Conservation (phyloP, 2,888 invertebrate genomes). For the Carpatolechia fugitivella region DNA sequence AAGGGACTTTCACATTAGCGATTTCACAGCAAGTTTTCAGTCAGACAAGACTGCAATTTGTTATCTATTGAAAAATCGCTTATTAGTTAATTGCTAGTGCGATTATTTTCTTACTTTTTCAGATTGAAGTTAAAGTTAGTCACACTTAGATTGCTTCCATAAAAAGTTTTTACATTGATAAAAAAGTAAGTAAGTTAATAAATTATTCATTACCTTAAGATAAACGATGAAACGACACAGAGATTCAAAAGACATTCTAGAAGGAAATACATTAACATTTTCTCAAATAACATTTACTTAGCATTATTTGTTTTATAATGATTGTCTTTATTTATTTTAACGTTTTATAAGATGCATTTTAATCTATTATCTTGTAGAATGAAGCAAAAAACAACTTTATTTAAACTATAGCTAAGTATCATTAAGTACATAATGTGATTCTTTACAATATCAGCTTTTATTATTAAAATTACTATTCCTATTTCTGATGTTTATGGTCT, state of each 20-base stretch:
- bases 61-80: too few relatives aligned
- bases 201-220: constrained; percentile 6
- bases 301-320: not conserved
- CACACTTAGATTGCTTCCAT: not conserved
- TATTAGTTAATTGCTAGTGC: too few relatives aligned
- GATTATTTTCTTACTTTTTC: too few relatives aligned
- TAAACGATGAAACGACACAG: constrained; percentile 6
- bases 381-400: constrained; percentile 11
- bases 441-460: too few relatives aligned
- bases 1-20: constrained; percentile 8
- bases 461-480: too few relatives aligned
- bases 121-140: too few relatives aligned
- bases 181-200: not conserved
- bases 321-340: constrained; percentile 13
- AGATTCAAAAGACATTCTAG: constrained; percentile 8
- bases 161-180: not conserved
- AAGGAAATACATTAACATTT: not conserved
- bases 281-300: not conserved
- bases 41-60: too few relatives aligned
- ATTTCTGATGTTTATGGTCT: too few relatives aligned
- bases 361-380: constrained; percentile 8
- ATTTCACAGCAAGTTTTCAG: too few relatives aligned
- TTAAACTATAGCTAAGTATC: too few relatives aligned
- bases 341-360: constrained; percentile 15
- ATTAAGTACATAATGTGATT: too few relatives aligned